Evolutionary conservation across 2,113 vertebrate genomes (phyloP).

Genomic region (Phaethon lepturus): DNA sequence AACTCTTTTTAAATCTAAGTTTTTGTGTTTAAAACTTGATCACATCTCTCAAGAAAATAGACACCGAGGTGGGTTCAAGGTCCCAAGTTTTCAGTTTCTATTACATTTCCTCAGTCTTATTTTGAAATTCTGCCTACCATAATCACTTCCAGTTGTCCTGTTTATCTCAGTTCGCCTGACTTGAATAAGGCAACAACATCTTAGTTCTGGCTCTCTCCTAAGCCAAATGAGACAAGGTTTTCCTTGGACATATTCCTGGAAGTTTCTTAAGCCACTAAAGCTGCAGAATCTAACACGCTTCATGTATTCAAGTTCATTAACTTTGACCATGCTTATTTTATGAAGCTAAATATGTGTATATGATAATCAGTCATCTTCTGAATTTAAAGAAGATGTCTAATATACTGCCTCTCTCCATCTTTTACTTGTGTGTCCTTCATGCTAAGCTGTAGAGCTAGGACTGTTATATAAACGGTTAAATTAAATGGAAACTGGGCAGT

Average conservation of each 20-base stretch:
- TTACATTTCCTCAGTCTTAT: background rate
- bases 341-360: background rate
- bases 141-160: background rate
- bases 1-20: background rate
- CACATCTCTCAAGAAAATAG: background rate
- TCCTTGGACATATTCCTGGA: background rate
- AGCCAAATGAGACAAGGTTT: background rate
- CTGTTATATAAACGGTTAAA: background rate
- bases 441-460: background rate
- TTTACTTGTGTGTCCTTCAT: background rate
- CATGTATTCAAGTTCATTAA: background rate
- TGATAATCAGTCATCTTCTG: background rate
- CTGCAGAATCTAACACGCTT: background rate
- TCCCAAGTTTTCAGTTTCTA: background rate
- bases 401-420: background rate
- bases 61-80: background rate
- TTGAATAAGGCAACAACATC: background rate
- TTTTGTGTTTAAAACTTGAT: background rate
- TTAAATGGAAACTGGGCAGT: background rate
- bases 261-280: background rate
- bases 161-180: background rate
- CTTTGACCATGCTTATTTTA: background rate
- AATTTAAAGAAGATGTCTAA: background rate
- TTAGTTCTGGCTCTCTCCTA: background rate
- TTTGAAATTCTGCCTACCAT: background rate